Conservation (phyloP, 2,888 invertebrate species). For the Papilio gigon region DNA sequence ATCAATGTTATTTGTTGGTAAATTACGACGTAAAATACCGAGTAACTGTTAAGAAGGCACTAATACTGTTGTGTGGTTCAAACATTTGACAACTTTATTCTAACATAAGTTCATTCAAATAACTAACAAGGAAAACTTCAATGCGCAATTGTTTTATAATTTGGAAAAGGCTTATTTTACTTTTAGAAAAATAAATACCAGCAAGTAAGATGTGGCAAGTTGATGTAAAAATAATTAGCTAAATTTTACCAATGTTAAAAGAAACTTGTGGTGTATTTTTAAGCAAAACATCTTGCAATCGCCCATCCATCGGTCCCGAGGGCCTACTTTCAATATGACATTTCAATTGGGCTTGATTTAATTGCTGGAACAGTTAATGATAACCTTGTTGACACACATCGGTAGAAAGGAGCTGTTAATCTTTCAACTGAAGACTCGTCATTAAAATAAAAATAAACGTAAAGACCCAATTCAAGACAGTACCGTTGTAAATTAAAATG, state of each 20-base stretch:
- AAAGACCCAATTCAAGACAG: constrained; percentile 7
- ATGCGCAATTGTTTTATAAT: too few species aligned
- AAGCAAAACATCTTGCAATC: constrained; percentile 19
- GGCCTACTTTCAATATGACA: constrained; percentile 35
- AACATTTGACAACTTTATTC: neutral
- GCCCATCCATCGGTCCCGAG: constrained; percentile 14
- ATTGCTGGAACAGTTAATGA: constrained; percentile 37
- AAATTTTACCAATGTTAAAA: neutral
- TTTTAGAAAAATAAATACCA: neutral
- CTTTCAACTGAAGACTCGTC: constrained; percentile 4
- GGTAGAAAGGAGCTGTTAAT: constrained; percentile 26
- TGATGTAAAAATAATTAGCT: neutral
- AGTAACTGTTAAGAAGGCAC: neutral
- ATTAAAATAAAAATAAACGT: constrained; percentile 9
- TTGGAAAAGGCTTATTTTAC: too few species aligned
- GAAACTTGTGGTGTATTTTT: neutral
- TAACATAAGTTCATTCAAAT: too few species aligned
- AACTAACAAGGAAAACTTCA: too few species aligned
- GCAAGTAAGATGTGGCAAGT: neutral
- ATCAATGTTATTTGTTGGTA: constrained; percentile 21
- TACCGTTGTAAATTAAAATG: constrained; percentile 22
- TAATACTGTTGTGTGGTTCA: neutral
- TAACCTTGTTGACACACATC: constrained; percentile 35
- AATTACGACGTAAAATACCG: constrained; percentile 29
- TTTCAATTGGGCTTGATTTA: constrained; percentile 38